phyloP scores from a whole-genome alignment of 2,888 invertebrate genomes.

The Macrosiphum euphorbiae region DNA sequence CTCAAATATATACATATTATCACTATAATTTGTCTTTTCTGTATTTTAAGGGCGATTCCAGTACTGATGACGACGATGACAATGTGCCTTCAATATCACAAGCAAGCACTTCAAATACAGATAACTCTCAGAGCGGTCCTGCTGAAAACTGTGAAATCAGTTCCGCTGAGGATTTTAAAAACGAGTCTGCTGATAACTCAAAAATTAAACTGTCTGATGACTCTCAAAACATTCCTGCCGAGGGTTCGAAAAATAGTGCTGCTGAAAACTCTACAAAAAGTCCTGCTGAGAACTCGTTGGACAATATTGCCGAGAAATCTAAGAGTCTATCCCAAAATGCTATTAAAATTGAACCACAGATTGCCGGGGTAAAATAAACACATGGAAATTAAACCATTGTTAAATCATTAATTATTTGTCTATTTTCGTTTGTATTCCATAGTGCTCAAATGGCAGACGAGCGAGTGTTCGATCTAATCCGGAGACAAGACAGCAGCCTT shows the following conservation, averaged over 20 bases:
- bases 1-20: too few species aligned
- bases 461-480: not conserved
- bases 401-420: not conserved
- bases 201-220: not conserved
- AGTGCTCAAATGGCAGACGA: not conserved
- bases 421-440: not conserved
- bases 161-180: not conserved
- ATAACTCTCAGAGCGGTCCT: not conserved
- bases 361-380: conserved; percentile 29
- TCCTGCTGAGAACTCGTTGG: not conserved
- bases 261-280: not conserved
- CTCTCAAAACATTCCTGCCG: not conserved
- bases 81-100: not conserved
- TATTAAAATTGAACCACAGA: not conserved
- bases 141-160: not conserved
- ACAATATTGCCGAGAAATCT: not conserved
- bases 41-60: not conserved
- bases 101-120: not conserved
- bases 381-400: not conserved
- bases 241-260: not conserved
- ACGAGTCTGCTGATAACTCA: not conserved
- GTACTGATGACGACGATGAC: not conserved
- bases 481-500: not conserved
- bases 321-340: not conserved
- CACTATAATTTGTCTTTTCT: not conserved